Conservation (phyloP, 1,140 invertebrate genomes). For the Bicyclus anynana region DNA sequence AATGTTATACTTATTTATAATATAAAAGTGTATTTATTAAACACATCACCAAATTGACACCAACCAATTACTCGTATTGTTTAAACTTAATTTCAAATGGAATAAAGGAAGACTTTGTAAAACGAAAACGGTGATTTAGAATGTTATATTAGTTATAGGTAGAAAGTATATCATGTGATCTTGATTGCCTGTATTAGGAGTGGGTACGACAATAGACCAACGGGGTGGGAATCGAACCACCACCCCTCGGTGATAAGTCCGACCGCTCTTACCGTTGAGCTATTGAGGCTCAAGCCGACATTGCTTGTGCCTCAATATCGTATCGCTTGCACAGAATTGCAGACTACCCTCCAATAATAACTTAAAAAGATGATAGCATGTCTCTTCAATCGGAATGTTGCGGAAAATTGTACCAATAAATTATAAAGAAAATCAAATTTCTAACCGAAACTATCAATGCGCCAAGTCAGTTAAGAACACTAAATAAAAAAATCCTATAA, state of each 20-base stretch:
- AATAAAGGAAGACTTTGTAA: slow-evolving; percentile 17
- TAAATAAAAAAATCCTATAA: slow-evolving; percentile 24
- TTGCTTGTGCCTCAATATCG: no score
- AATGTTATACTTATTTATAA: background rate
- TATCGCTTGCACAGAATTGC: no score
- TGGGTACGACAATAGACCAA: no score
- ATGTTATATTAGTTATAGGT: no score
- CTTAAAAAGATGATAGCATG: background rate
- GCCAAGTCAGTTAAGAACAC: slow-evolving; percentile 8
- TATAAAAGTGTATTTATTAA: background rate
- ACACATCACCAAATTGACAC: background rate
- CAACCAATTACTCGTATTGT: background rate
- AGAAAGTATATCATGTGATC: no score
- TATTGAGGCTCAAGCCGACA: no score
- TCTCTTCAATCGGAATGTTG: slow-evolving; percentile 1
- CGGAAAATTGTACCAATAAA: background rate
- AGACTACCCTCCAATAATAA: background rate
- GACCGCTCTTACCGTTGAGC: no score
- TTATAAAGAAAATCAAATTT: background rate
- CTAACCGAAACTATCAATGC: background rate
- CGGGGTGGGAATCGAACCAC: no score
- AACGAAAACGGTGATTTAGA: background rate
- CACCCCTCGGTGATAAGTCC: no score
- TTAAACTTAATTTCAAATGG: slow-evolving; percentile 11
- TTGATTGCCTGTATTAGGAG: no score